These are phyloP conservation scores for Venustoraphidia nigricollis DNA, from an alignment of 2,888 invertebrate species.

Conservation along the genomic window DNA sequence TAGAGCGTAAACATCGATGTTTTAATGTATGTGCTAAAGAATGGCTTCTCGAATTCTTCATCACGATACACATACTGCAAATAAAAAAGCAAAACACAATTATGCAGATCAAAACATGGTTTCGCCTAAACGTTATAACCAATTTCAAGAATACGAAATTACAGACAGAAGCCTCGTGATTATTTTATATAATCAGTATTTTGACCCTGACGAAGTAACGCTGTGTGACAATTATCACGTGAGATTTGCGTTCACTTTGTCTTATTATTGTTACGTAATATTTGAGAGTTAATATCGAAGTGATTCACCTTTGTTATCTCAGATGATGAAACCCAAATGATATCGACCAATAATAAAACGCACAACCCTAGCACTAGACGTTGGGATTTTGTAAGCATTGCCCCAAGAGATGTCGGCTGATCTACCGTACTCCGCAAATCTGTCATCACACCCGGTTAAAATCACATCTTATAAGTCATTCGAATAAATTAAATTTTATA, in stretches of 20 bases:
- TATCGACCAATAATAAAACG: slow-evolving; percentile 77
- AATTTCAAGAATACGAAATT: too few relatives aligned
- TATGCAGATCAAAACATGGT: too few relatives aligned
- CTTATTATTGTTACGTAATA: background rate
- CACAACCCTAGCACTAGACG: slow-evolving; percentile 71
- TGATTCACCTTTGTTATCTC: slow-evolving; percentile 77
- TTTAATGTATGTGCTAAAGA: slow-evolving; percentile 90
- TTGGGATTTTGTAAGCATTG: slow-evolving; percentile 47
- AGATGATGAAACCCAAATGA: slow-evolving; percentile 91
- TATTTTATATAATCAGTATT: too few relatives aligned
- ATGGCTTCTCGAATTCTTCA: slow-evolving; percentile 81
- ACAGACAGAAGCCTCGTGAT: too few relatives aligned
- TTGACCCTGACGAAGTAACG: background rate
- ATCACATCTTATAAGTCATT: too few relatives aligned
- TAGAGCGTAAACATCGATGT: slow-evolving; percentile 89
- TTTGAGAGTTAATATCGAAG: background rate
- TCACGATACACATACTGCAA: slow-evolving; percentile 73
- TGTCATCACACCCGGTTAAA: too few relatives aligned
- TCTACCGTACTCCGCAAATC: background rate
- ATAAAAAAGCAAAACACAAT: slow-evolving; percentile 8
- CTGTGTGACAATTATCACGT: background rate
- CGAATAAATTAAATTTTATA: too few relatives aligned
- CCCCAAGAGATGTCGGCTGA: slow-evolving; percentile 11
- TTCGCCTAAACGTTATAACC: too few relatives aligned
- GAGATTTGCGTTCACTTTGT: background rate